Evolutionary conservation across 2,888 invertebrate genomes (phyloP).

Genomic region (Drosophila maculinotata): DNA sequence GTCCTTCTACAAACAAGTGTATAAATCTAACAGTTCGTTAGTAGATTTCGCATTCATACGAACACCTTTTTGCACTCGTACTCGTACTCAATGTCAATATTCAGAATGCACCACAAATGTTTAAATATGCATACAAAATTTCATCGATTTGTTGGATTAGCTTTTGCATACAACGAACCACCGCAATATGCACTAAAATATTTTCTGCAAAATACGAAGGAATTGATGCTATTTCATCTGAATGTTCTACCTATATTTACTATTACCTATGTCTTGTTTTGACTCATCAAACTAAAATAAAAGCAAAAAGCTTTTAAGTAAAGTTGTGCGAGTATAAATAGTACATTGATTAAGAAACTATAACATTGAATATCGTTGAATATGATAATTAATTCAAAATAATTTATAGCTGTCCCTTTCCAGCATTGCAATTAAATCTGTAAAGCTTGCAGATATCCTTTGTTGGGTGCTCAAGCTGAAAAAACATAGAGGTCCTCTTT

Average conservation of each 20-base stretch:
- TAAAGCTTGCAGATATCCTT: slow-evolving; percentile 11
- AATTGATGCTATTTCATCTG: background rate
- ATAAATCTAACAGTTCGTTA: slow-evolving; percentile 53
- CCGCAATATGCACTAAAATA: slow-evolving; percentile 17
- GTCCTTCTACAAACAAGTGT: slow-evolving; percentile 21
- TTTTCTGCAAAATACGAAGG: slow-evolving; percentile 1
- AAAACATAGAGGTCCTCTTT: background rate
- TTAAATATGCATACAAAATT: slow-evolving; percentile 51
- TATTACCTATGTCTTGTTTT: no score
- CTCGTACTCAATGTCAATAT: slow-evolving; percentile 30
- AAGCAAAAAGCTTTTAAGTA: no score
- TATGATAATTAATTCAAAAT: no score
- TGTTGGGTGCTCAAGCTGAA: slow-evolving; percentile 1
- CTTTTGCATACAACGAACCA: slow-evolving; percentile 19
- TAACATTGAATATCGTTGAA: slow-evolving; percentile 4
- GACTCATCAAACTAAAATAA: background rate
- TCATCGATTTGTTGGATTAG: slow-evolving; percentile 49
- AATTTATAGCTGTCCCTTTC: background rate
- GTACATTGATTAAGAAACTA: background rate
- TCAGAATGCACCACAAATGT: slow-evolving; percentile 23
- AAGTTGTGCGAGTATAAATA: no score
- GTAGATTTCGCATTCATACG: slow-evolving; percentile 27
- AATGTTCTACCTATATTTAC: background rate
- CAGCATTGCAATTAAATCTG: background rate
- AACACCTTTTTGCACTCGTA: slow-evolving; percentile 5